Evolutionary conservation across 2,888 invertebrate species (phyloP).

Genomic region (Himalopsyche japonica): DNA sequence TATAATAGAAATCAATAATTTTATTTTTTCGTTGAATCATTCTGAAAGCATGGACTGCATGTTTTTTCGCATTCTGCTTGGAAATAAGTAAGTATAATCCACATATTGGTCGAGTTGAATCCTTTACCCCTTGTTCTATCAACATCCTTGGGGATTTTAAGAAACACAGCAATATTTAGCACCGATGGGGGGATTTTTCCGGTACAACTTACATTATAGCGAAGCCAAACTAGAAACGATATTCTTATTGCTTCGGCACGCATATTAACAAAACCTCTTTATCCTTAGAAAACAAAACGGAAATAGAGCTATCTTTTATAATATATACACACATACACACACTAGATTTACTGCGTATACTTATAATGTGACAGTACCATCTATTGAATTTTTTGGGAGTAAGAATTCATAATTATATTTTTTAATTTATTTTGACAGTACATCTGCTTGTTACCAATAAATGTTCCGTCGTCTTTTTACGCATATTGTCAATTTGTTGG

Average conservation of each 20-base stretch:
- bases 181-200: conserved; percentile 29
- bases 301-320: too few species aligned
- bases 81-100: conserved; percentile 15
- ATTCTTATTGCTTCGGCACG: conserved; percentile 31
- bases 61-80: not conserved
- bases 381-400: too few species aligned
- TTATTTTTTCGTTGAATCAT: not conserved
- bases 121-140: conserved; percentile 16
- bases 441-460: too few species aligned
- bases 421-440: too few species aligned
- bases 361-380: too few species aligned
- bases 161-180: conserved; percentile 39
- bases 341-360: too few species aligned
- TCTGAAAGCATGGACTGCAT: not conserved
- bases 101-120: conserved; percentile 7
- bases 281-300: not conserved
- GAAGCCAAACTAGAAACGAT: conserved; percentile 25
- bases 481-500: too few species aligned
- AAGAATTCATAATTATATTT: too few species aligned
- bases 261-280: conserved; percentile 19
- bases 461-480: too few species aligned
- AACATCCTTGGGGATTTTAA: conserved; percentile 28
- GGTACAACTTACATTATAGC: not conserved
- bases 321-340: too few species aligned
- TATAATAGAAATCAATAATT: too few species aligned